A percentile compares a stretch with the other conserved stretches of the same genome.
phyloP scores from a whole-genome alignment of 2,113 vertebrate genomes.

The Istiophorus platypterus region DNA sequence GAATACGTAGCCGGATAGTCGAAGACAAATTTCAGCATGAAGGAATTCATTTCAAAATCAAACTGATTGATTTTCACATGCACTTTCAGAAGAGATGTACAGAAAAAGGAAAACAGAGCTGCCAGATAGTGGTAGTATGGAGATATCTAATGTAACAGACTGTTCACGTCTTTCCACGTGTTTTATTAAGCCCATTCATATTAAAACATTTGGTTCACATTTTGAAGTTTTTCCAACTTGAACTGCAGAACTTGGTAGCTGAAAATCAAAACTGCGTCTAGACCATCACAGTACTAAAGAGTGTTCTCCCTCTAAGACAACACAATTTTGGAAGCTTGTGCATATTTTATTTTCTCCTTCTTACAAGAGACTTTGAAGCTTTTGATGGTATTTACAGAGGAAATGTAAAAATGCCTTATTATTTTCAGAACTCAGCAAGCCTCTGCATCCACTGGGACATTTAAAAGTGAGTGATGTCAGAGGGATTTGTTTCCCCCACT shows the following conservation, averaged over 20 bases:
- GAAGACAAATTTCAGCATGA: neutral
- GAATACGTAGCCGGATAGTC: neutral
- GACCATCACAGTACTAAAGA: neutral
- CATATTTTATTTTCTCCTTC: slow-evolving; percentile 28
- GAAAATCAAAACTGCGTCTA: neutral
- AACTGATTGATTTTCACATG: neutral
- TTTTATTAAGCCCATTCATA: neutral
- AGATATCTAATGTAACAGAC: neutral
- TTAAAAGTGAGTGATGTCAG: neutral
- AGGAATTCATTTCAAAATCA: neutral
- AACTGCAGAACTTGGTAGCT: neutral
- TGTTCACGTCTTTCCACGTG: too few species aligned
- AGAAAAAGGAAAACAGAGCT: neutral
- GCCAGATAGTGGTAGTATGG: neutral
- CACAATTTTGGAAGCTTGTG: neutral
- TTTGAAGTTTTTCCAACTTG: neutral
- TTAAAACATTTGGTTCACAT: neutral
- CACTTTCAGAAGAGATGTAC: neutral
- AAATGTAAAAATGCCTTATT: slow-evolving; percentile 22
- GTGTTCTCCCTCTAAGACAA: neutral
- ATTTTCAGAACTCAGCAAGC: neutral
- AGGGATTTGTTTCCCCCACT: neutral
- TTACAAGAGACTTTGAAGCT: neutral
- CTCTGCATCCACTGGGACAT: neutral
- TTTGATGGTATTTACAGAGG: slow-evolving; percentile 29